Percentiles rank a stretch among this genome's conserved stretches.
phyloP scores from a whole-genome alignment of 2,888 invertebrate genomes.

The Mechanitis mazaeus region DNA sequence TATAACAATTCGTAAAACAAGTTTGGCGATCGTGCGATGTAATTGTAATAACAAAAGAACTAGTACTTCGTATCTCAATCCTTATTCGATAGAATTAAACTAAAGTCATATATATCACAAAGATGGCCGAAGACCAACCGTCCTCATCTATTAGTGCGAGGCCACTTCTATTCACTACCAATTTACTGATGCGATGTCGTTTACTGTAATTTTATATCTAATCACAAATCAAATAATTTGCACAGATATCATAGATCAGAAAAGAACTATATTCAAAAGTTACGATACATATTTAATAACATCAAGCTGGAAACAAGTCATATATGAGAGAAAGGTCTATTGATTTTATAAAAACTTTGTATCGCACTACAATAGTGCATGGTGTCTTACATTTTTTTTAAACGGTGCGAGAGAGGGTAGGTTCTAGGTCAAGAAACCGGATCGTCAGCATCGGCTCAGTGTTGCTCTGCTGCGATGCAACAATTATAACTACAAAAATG shows the following conservation, averaged over 20 bases:
- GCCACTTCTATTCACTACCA: constrained; percentile 5
- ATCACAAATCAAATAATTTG: background rate
- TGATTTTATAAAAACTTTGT: background rate
- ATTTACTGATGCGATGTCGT: background rate
- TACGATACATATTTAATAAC: too few relatives aligned
- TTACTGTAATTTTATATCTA: background rate
- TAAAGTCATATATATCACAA: background rate
- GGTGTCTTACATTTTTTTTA: constrained; percentile 14
- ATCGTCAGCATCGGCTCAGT: constrained; percentile 18
- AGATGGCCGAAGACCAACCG: background rate
- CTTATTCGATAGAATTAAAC: background rate
- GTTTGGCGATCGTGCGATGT: too few relatives aligned
- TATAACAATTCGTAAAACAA: too few relatives aligned
- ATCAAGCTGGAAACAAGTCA: background rate
- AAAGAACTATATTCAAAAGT: too few relatives aligned
- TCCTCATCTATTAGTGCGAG: constrained; percentile 1
- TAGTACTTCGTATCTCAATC: too few relatives aligned
- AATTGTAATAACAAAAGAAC: too few relatives aligned
- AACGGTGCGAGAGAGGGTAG: constrained; percentile 19
- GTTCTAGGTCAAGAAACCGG: constrained; percentile 28
- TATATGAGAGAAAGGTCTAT: background rate
- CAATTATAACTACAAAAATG: constrained; percentile 4
- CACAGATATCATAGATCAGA: background rate
- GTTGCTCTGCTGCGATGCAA: constrained; percentile 16
- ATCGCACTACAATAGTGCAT: constrained; percentile 13